A percentile compares a stretch with the other conserved stretches of the same genome.
Evolutionary conservation across 2,888 invertebrate genomes (phyloP).

Genomic region (Andrena flavipes): DNA sequence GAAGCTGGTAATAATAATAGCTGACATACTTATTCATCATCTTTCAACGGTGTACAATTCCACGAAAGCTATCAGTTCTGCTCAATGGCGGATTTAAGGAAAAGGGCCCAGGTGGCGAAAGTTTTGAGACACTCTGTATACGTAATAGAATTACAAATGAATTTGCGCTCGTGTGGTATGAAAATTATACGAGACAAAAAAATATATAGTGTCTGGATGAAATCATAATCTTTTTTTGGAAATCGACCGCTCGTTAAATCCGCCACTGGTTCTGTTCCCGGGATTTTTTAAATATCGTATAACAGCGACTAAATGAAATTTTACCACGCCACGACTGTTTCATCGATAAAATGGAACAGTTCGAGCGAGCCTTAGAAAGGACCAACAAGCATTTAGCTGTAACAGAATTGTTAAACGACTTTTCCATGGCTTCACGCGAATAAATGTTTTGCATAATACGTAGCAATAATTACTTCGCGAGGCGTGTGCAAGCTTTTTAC

Average conservation of each 20-base stretch:
- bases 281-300: conserved; percentile 2
- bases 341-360: background rate
- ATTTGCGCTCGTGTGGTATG: too few species aligned
- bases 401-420: background rate
- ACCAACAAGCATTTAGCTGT: background rate
- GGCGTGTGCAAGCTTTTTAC: background rate
- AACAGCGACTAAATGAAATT: background rate
- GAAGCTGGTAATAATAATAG: background rate
- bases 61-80: background rate
- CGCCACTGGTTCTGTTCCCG: too few species aligned
- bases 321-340: background rate
- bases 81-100: too few species aligned
- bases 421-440: background rate
- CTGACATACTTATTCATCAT: background rate
- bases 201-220: too few species aligned
- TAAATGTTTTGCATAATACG: background rate
- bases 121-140: too few species aligned
- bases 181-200: too few species aligned
- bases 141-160: too few species aligned
- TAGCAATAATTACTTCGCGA: background rate
- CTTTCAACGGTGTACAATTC: background rate
- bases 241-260: too few species aligned
- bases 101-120: too few species aligned
- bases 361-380: background rate
- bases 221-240: too few species aligned